These are phyloP conservation scores for Tetragonisca angustula DNA, from an alignment of 2,888 invertebrate species.

Conservation along the genomic window DNA sequence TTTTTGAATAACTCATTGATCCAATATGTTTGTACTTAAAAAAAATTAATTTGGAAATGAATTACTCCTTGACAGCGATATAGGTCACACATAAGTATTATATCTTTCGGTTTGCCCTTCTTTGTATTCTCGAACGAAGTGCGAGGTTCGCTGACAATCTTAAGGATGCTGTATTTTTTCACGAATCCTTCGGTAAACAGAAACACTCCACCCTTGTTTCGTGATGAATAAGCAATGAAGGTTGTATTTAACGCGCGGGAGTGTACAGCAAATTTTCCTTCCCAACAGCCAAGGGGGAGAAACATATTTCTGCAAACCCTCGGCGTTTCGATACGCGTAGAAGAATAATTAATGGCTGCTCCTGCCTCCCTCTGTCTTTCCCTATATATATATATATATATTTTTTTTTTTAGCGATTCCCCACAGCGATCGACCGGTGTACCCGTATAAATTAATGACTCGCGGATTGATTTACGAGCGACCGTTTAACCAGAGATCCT, in stretches of 20 bases:
- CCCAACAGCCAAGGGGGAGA: background rate
- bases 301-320: background rate
- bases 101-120: too few species aligned
- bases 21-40: too few species aligned
- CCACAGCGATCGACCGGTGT: conserved; percentile 48
- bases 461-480: conserved; percentile 64
- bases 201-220: conserved; percentile 13
- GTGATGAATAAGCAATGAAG: conserved; percentile 23
- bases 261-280: background rate
- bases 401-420: conserved; percentile 28
- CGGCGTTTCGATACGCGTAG: background rate
- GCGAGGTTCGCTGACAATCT: too few species aligned
- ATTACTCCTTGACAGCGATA: too few species aligned
- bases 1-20: too few species aligned
- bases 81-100: too few species aligned
- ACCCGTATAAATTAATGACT: conserved; percentile 62
- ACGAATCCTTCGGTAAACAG: background rate
- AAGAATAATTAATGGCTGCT: conserved; percentile 47
- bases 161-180: background rate
- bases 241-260: background rate
- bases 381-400: background rate
- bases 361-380: background rate
- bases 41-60: too few species aligned
- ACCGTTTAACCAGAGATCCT: conserved; percentile 42
- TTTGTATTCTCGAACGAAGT: too few species aligned